A percentile compares a stretch with the other conserved stretches of the same genome.
Conservation (phyloP, 1,140 invertebrate species). For the Eueides isabella region DNA sequence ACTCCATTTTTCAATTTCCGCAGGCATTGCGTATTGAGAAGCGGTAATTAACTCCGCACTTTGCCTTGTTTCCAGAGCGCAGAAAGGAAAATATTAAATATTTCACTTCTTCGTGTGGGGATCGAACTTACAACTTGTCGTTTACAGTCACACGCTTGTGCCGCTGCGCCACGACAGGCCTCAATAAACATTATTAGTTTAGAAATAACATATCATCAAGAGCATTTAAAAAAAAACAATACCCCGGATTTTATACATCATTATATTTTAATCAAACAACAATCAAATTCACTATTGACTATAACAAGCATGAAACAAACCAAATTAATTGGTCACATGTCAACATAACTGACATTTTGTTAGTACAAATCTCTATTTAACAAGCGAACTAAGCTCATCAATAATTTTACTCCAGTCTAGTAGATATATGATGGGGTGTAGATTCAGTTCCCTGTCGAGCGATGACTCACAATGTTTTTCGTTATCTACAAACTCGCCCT, state of each 20-base stretch:
- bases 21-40: no score
- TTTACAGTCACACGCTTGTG: no score
- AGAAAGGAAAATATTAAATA: no score
- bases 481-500: slow-evolving; percentile 39
- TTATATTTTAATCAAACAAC: background rate
- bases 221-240: background rate
- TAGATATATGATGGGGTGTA: slow-evolving; percentile 27
- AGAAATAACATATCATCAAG: no score
- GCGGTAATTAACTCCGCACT: no score
- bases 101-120: no score
- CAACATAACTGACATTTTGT: slow-evolving; percentile 40
- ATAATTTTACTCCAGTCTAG: slow-evolving; percentile 20
- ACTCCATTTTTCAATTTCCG: no score
- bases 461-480: slow-evolving; percentile 36
- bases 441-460: slow-evolving; percentile 18
- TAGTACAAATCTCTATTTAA: slow-evolving; percentile 34
- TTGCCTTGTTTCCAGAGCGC: no score
- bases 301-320: background rate
- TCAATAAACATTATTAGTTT: no score
- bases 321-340: slow-evolving; percentile 9
- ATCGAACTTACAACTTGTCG: no score
- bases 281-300: background rate
- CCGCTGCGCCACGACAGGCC: no score
- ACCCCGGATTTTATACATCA: background rate
- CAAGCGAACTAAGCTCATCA: slow-evolving; percentile 32